Base-by-base conservation (phyloP, 2,113 vertebrate species). In the Kryptolebias marmoratus region DNA sequence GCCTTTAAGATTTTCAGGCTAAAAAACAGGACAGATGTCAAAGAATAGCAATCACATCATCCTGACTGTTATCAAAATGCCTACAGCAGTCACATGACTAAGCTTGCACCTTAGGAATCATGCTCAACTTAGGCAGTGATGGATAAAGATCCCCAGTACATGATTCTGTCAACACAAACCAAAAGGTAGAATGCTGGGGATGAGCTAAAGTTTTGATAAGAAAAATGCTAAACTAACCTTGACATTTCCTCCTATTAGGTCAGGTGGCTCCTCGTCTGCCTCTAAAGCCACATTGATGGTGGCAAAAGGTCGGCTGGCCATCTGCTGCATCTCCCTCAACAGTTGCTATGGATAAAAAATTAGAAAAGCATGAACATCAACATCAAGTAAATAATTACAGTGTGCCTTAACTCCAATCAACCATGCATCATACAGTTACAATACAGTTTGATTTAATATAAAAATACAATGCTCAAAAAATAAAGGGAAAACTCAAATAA, bases 251-350 rank as follows among this genome's bases (percentile, higher is more conserved):
- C 97, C 98, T 79, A 99, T 98, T 85, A 99, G 96, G 94, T 99
- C 98, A 36, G 98, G 98, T 0, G 98, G 98, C 87, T 99, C 98
- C 71, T 99, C 98, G 56, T 99, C 98, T 77, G 93, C 96, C 94
- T 99, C 97, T 94, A 99, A 94, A 93, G 97, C 98, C 80, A 99
- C 97, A 52, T 98, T 99, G 93, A 99, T 96, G 75, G 97, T 98
- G 87, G 98, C 97, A 72, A 99, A 99, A 86, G 98, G 98, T 74
- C 98, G 96, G 84, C 98, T 99, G 72, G 98, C 98, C 98, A 99
- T 99, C 95, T 99, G 98, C 80, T 99, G 98, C 98, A 99, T 99
- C 95, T 99, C 98, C 48, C 98, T 96, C 71, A 99, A 95, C 68
- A 99, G 96, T 99, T 99, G 98, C 98, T 99, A 77, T 32, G 78